Percentiles rank a stretch among this genome's conserved stretches.
phyloP scores from a whole-genome alignment of 2,888 invertebrate genomes.

The Ormyrus thymus region DNA sequence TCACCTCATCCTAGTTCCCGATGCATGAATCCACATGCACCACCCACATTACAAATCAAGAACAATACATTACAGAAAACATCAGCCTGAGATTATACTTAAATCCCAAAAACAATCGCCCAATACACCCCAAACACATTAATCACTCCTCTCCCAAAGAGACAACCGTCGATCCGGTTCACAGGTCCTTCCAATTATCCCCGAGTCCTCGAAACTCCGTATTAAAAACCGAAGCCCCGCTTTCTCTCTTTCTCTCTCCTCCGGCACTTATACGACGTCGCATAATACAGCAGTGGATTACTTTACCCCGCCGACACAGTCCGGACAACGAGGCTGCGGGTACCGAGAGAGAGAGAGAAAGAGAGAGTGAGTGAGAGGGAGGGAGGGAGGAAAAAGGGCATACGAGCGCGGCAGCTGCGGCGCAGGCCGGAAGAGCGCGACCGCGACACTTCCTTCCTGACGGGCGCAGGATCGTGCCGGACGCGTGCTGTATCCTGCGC shows the following conservation, averaged over 20 bases:
- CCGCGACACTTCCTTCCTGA: slow-evolving; percentile 74
- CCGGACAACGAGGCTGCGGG: slow-evolving; percentile 54
- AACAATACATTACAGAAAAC: too few relatives aligned
- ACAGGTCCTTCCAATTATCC: not conserved
- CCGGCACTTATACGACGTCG: slow-evolving; percentile 72
- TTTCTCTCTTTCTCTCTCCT: slow-evolving; percentile 8
- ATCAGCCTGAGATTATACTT: too few relatives aligned
- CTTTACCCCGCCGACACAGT: slow-evolving; percentile 67
- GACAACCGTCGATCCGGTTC: too few relatives aligned
- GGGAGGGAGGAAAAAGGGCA: too few relatives aligned
- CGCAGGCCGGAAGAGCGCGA: slow-evolving; percentile 63
- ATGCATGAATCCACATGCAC: too few relatives aligned
- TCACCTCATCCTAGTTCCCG: too few relatives aligned
- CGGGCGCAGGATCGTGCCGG: slow-evolving; percentile 40
- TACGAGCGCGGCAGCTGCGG: slow-evolving; percentile 50
- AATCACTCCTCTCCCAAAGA: too few relatives aligned
- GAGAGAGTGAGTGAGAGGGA: too few relatives aligned
- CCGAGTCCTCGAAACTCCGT: slow-evolving; percentile 38
- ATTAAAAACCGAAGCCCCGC: slow-evolving; percentile 38
- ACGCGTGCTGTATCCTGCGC: slow-evolving; percentile 59
- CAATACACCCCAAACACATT: too few relatives aligned
- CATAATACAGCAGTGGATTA: slow-evolving; percentile 69
- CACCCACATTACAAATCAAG: too few relatives aligned
- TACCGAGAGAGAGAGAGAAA: slow-evolving; percentile 32
- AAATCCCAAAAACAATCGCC: too few relatives aligned